Percentiles rank a stretch among this genome's conserved stretches.
phyloP scores from a whole-genome alignment of 2,113 vertebrate species.

The Podarcis cretensis region DNA sequence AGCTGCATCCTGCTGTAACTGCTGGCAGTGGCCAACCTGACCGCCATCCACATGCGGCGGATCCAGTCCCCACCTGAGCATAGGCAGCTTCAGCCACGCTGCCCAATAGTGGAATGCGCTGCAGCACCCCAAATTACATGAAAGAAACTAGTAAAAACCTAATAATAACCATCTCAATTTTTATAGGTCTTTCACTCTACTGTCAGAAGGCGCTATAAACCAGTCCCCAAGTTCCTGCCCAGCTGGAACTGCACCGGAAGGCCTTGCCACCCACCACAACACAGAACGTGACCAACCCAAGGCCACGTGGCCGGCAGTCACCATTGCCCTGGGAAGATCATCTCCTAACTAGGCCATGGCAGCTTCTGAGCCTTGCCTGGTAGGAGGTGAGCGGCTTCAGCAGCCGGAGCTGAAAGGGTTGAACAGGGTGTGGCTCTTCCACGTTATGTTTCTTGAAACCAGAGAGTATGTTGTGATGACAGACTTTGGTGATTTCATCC shows the following conservation, averaged over 20 bases:
- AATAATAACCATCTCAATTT: neutral
- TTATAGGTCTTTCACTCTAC: neutral
- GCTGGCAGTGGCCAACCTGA: neutral
- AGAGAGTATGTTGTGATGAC: neutral
- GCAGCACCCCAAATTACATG: neutral
- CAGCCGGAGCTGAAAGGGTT: neutral
- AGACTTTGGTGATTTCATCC: slow-evolving; percentile 17
- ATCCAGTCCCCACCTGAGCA: neutral
- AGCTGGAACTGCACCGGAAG: neutral
- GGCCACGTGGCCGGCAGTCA: neutral
- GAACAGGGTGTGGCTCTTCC: slow-evolving; percentile 45
- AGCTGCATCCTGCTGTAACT: neutral
- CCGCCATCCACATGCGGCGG: neutral
- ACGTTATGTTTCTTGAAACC: fast-evolving
- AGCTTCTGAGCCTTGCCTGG: no score
- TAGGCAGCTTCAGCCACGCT: neutral
- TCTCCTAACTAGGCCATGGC: neutral
- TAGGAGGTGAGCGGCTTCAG: no score
- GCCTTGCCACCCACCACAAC: neutral
- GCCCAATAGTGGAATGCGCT: fast-evolving
- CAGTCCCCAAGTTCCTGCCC: neutral
- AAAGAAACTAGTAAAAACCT: neutral
- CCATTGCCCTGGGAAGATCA: neutral
- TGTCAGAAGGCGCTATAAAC: neutral
- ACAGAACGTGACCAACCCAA: neutral